phyloP scores from a whole-genome alignment of 2,113 vertebrate species.

The Taurulus bubalis region DNA sequence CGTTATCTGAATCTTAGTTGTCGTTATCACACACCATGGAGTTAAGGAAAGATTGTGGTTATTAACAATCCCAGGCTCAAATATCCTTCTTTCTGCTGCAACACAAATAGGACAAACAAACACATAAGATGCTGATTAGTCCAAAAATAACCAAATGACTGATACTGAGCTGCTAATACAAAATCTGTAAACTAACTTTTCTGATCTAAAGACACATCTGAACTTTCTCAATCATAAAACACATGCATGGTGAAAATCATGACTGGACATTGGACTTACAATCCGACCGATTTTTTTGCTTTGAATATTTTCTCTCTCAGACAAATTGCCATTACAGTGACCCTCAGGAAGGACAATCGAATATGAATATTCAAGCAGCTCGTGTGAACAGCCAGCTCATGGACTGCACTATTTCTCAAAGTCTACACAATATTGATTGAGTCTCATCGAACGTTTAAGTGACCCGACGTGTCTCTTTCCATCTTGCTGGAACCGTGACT shows the following conservation, averaged over 20 bases:
- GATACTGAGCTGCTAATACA: neutral
- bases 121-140: neutral
- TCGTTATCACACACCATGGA: too few relatives aligned
- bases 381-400: neutral
- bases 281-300: neutral
- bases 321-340: neutral
- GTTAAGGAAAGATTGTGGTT: too few relatives aligned
- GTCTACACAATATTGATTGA: conserved; percentile 2
- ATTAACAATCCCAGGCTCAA: neutral
- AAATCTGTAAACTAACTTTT: neutral
- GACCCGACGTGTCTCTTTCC: neutral
- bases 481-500: neutral
- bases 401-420: neutral
- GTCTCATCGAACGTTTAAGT: neutral
- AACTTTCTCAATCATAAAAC: neutral
- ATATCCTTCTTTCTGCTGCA: neutral
- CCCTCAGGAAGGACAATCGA: neutral
- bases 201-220: neutral
- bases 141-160: neutral
- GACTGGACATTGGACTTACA: too few relatives aligned
- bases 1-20: too few relatives aligned
- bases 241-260: neutral
- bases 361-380: neutral
- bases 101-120: neutral
- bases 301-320: neutral